Evolutionary conservation across 2,888 invertebrate genomes (phyloP).

Genomic region (Cephus sareptanus): DNA sequence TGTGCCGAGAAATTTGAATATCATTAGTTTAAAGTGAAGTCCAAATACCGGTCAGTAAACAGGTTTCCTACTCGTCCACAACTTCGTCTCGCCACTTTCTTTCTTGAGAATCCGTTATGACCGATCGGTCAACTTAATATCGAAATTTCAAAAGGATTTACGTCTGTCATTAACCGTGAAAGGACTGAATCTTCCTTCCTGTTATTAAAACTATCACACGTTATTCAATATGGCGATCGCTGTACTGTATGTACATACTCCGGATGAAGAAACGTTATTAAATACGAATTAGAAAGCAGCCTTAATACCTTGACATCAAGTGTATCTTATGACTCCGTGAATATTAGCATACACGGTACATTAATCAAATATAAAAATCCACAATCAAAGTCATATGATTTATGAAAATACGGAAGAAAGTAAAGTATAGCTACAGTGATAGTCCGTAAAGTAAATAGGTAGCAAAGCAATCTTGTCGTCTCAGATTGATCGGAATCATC

Average conservation of each 20-base stretch:
- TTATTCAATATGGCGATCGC: neutral
- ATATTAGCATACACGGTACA: neutral
- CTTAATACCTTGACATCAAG: neutral
- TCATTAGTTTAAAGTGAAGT: neutral
- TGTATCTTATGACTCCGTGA: neutral
- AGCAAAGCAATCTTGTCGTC: neutral
- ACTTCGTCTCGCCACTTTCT: neutral
- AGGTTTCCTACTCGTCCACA: neutral
- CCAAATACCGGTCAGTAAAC: neutral
- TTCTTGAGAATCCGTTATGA: neutral
- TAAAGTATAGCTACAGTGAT: neutral
- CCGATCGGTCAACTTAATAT: neutral
- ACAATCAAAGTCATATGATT: neutral
- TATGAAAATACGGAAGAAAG: neutral
- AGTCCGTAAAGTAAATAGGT: neutral
- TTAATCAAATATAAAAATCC: neutral
- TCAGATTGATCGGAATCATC: neutral
- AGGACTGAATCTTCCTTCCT: neutral
- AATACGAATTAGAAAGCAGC: slow-evolving; percentile 1
- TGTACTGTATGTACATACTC: neutral
- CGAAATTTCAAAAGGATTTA: neutral
- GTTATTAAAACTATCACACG: neutral
- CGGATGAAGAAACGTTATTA: neutral
- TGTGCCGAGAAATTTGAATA: neutral
- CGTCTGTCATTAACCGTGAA: neutral